Base-by-base conservation (phyloP, 2,113 vertebrate species). In the Cryptotis parvus region DNA sequence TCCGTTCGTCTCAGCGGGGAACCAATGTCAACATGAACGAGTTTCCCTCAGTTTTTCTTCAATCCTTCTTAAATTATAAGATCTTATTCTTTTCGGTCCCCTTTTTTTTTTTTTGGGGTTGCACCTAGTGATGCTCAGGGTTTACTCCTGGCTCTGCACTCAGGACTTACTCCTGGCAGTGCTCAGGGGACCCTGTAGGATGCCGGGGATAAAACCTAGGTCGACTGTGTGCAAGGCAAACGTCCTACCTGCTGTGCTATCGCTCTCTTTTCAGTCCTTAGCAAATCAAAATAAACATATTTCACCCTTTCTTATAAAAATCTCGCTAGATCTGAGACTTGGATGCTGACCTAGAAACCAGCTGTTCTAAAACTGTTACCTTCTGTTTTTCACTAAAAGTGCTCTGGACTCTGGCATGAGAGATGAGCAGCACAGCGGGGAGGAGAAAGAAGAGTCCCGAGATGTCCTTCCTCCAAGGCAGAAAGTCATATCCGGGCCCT, bases 261-360 rank as follows among this genome's bases (percentile, higher is more conserved):
- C n/a, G n/a, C n/a, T n/a, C n/a, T n/a, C n/a, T n/a, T n/a, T n/a
- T n/a, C n/a, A n/a, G 8, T 81, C 45, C 22, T 95, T 74, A 63
- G 55, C 81, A 91, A 90, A 93, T 90, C 76, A 84, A 92, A 87
- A 68, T 61, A 92, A 93, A 91, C 14, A 74, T 15, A 94, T 92
- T 96, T 90, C 6, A 52, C 26, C 58, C 24, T 74, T 3, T 78
- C 65, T 82, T 86, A 35, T 89, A 89, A 91, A 84, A 73, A 24
- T 93, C 20, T 61, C 80, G 52, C 73, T 84, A 92, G 27, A 83
- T 84, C 80, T 43, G 68, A 94, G 45, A 70, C 52, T 80, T 26
- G 3, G 27, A 84, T 89, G 31, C 73, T 87, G 91, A 93, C 80
- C 89, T 41, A 92, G 68, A 93, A 93, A 70, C 74, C 39, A 87